These are phyloP conservation scores for Monoplex corrugatus DNA, from an alignment of 2,888 invertebrate species.

Conservation along the genomic window DNA sequence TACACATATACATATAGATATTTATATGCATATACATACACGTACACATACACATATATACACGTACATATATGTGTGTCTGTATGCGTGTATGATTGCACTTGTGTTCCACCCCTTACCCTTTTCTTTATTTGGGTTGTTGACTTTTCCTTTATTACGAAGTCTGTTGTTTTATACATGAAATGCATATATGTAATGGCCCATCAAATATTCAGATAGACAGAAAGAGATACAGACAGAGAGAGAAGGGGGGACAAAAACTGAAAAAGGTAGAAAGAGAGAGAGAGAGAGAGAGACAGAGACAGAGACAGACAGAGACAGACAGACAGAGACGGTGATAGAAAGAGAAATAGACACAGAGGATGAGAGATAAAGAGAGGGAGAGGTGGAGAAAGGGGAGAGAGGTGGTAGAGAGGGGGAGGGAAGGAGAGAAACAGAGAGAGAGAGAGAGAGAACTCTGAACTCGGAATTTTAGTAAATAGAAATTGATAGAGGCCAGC, in stretches of 20 bases:
- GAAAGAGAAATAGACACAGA: no score
- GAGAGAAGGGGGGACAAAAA: neutral
- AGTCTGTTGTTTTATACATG: neutral
- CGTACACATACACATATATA: no score
- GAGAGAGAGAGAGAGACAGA: constrained; percentile 1
- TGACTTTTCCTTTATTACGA: no score
- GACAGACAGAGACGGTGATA: neutral
- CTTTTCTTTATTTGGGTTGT: neutral
- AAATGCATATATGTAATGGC: neutral
- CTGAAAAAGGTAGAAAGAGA: no score
- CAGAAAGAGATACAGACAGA: neutral
- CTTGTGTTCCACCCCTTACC: neutral
- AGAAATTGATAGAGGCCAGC: no score
- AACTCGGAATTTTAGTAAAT: no score
- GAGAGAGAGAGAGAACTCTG: neutral
- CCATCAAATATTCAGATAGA: neutral
- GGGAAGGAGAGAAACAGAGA: neutral
- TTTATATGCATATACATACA: no score
- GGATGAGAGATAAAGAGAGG: no score
- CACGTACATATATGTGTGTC: neutral
- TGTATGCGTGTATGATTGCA: neutral
- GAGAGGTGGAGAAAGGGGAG: neutral
- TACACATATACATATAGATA: no score
- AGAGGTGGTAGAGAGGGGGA: neutral
- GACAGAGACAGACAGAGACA: neutral